These are phyloP conservation scores for Agrochola macilenta DNA, from an alignment of 2,888 invertebrate genomes.

Conservation along the genomic window DNA sequence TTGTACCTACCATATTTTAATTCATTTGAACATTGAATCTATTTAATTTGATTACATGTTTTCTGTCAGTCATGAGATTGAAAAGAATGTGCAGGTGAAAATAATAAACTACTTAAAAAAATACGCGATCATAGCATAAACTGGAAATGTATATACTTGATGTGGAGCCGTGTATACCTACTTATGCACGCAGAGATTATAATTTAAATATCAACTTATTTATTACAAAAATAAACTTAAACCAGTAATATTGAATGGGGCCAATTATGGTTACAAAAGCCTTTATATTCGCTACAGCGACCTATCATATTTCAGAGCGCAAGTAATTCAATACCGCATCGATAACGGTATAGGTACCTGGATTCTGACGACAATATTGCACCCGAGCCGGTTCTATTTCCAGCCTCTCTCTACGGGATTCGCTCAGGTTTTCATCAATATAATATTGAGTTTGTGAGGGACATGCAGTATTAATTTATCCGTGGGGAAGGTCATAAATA, in stretches of 20 bases:
- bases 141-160: no score
- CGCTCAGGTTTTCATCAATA: conserved; percentile 36
- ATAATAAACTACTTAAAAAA: neutral
- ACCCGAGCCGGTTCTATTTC: conserved; percentile 22
- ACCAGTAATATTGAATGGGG: neutral
- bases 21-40: neutral
- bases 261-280: neutral
- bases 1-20: conserved; percentile 9
- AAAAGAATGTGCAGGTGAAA: neutral
- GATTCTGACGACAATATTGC: neutral
- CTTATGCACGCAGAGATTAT: no score
- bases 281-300: neutral
- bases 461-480: conserved; percentile 5
- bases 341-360: neutral
- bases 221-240: neutral
- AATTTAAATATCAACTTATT: neutral
- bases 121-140: no score
- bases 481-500: neutral
- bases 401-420: conserved; percentile 4
- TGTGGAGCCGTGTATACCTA: no score
- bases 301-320: conserved; percentile 11
- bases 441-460: conserved; percentile 10
- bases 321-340: conserved; percentile 29
- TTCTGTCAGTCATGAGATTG: neutral
- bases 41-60: neutral